Conservation (phyloP, 2,113 vertebrate species). For the Coturnix japonica region DNA sequence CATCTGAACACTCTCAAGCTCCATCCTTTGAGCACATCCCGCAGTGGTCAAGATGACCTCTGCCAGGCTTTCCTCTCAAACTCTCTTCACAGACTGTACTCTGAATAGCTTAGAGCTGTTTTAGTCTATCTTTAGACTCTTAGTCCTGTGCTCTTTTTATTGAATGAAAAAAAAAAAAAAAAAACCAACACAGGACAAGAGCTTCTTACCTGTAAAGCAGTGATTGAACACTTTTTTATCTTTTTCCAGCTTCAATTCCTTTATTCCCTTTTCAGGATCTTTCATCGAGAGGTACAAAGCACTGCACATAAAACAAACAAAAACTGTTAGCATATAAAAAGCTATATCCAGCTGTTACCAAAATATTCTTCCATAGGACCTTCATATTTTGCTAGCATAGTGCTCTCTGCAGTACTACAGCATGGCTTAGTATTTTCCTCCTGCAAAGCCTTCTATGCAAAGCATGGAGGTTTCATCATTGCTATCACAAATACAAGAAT, state of each 20-base stretch:
- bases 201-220: slow-evolving; percentile 90
- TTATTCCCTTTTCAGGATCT: slow-evolving; percentile 88
- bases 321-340: not conserved
- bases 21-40: not conserved
- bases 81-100: not conserved
- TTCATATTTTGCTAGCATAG: not conserved
- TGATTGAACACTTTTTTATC: slow-evolving; percentile 92
- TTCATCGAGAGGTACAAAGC: slow-evolving; percentile 89
- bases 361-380: not conserved
- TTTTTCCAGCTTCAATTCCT: slow-evolving; percentile 91
- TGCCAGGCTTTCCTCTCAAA: not conserved
- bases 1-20: not conserved
- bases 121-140: not conserved
- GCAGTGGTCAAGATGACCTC: not conserved
- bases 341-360: not conserved
- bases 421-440: not conserved
- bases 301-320: slow-evolving; percentile 71
- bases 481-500: not conserved
- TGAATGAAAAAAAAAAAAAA: not conserved
- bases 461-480: not conserved
- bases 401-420: not conserved
- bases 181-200: not conserved
- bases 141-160: not conserved
- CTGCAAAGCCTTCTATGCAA: not conserved
- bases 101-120: not conserved